Evolutionary conservation across 2,888 invertebrate genomes (phyloP).

Genomic region (Celastrina argiolus): DNA sequence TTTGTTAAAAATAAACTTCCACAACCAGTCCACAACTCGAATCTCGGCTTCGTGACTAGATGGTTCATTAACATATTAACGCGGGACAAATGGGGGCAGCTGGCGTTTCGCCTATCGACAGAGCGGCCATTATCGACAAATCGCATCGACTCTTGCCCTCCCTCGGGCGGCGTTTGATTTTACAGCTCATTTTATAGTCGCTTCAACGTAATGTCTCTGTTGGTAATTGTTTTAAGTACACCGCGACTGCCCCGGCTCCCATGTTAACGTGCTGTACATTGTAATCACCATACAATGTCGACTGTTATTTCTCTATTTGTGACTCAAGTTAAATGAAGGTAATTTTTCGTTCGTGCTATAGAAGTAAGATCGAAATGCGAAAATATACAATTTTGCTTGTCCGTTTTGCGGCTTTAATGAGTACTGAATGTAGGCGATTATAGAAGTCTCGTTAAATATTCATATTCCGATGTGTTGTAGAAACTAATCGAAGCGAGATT

Average conservation of each 20-base stretch:
- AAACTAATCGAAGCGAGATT: neutral
- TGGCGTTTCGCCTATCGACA: slow-evolving; percentile 39
- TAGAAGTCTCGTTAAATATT: neutral
- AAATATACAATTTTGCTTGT: neutral
- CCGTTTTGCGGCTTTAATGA: too few relatives aligned
- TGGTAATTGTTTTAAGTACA: slow-evolving; percentile 31
- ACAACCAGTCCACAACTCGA: slow-evolving; percentile 31
- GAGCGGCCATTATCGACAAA: slow-evolving; percentile 38
- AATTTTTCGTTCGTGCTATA: too few relatives aligned
- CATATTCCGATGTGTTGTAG: neutral
- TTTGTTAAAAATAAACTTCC: slow-evolving; percentile 43
- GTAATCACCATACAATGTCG: slow-evolving; percentile 12
- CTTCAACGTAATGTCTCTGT: slow-evolving; percentile 40
- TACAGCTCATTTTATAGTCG: slow-evolving; percentile 49
- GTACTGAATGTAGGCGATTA: too few relatives aligned
- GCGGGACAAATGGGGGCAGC: slow-evolving; percentile 45
- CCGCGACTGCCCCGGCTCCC: slow-evolving; percentile 31
- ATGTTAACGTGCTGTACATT: slow-evolving; percentile 26
- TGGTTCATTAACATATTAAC: slow-evolving; percentile 54
- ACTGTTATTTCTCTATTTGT: neutral
- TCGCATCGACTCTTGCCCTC: slow-evolving; percentile 35
- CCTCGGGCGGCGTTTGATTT: slow-evolving; percentile 39
- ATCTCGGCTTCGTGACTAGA: slow-evolving; percentile 41
- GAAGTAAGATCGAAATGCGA: too few relatives aligned
- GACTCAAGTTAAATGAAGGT: too few relatives aligned